These are phyloP conservation scores for Danio albolineatus DNA, from an alignment of 2,797 vertebrate genomes.

Conservation along the genomic window DNA sequence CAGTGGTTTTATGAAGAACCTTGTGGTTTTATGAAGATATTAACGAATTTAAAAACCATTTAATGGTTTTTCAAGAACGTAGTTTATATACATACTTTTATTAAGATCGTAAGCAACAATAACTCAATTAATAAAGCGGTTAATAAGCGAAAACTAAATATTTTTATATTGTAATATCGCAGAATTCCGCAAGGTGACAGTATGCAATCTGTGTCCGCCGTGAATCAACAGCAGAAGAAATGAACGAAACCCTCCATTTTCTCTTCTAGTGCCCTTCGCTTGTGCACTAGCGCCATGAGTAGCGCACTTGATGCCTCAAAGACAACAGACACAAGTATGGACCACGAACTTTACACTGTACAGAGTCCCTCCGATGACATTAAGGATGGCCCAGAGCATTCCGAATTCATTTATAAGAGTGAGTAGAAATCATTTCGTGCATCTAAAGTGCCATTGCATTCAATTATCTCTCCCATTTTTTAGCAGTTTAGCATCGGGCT, in stretches of 20 bases:
- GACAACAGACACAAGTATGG: constrained; percentile 48
- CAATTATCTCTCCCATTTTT: neutral
- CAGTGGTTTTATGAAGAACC: no score
- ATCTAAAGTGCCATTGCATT: neutral
- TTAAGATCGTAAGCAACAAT: neutral
- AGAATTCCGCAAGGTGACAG: neutral
- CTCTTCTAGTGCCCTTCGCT: constrained; percentile 56
- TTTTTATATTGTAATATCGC: neutral
- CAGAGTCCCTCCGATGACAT: constrained; percentile 50
- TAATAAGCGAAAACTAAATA: no score
- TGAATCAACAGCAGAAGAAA: constrained; percentile 38
- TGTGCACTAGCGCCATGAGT: constrained; percentile 51
- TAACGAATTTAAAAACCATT: neutral
- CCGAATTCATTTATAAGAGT: constrained; percentile 73
- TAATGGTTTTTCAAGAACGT: neutral
- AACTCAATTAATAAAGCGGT: no score
- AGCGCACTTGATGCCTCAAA: constrained; percentile 55
- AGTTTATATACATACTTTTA: neutral
- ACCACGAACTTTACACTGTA: constrained; percentile 61
- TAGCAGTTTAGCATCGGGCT: neutral
- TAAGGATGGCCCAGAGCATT: constrained; percentile 43
- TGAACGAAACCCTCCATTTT: constrained; percentile 51
- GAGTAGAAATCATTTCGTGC: constrained; percentile 49
- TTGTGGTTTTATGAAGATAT: no score
- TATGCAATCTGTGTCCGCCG: neutral